These are phyloP conservation scores for Hyperopisus bebe DNA, from an alignment of 2,113 vertebrate species.

Conservation along the genomic window DNA sequence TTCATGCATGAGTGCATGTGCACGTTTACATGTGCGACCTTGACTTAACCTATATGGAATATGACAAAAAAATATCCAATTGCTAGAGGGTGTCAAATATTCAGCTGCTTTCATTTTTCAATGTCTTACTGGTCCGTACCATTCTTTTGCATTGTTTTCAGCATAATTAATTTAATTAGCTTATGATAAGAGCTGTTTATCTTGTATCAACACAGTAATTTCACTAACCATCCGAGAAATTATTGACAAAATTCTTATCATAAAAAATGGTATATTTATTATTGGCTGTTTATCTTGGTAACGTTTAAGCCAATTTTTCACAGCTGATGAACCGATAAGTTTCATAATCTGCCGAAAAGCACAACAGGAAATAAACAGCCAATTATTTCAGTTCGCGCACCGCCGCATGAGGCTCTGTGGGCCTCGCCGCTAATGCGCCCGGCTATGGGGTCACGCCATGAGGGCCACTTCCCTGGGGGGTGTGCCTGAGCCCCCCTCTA, in stretches of 20 bases:
- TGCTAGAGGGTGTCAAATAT: neutral
- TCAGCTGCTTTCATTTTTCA: neutral
- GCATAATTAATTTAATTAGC: constrained; percentile 4
- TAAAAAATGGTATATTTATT: neutral
- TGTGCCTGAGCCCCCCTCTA: neutral
- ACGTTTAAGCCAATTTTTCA: neutral
- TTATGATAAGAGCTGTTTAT: neutral
- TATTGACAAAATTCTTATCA: neutral
- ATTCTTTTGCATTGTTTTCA: neutral
- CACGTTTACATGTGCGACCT: neutral
- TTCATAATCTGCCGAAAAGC: neutral
- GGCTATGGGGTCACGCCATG: neutral
- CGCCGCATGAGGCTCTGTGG: neutral
- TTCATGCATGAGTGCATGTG: neutral
- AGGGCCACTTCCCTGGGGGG: neutral
- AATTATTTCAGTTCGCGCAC: neutral
- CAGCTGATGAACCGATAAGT: neutral
- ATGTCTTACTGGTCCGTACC: neutral
- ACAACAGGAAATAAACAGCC: neutral
- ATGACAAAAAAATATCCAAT: neutral
- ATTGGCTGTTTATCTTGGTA: neutral
- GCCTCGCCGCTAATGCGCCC: neutral
- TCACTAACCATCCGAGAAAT: neutral
- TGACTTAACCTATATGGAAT: neutral
- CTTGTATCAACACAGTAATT: neutral